Base-by-base conservation (phyloP, 2,797 vertebrate genomes). In the Myotis planiceps region DNA sequence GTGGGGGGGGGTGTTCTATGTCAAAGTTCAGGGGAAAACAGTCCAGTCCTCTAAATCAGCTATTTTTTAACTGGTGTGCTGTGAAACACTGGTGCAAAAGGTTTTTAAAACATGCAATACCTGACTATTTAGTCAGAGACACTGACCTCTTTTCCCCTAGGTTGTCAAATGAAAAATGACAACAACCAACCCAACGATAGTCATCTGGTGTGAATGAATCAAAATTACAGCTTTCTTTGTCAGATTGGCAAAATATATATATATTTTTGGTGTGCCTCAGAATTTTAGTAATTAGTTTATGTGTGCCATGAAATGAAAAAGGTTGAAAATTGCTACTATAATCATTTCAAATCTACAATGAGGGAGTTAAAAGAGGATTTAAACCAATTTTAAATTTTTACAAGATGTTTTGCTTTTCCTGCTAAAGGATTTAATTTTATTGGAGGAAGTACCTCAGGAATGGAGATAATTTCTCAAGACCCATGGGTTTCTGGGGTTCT, bases 351-450 rank as follows among this genome's bases (percentile, higher is more conserved):
- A 32, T 84, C 45, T 86, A 16, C 19, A 83, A 32, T 18, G n/a
- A 13, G 45, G 32, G 25, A 13, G 66, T 86, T 82, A 37, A 51
- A 94, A 81, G n/a, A 49, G 25, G 60, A 18, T 65, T 65, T 90
- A 68, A 79, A 83, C 27, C 60, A 85, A 79, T 85, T 92, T 87
- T 65, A 81, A 55, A 49, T 37, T 85, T 94, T 85, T 84, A 68
- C 75, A 91, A 69, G 37, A 53, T 88, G 55, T 78, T 84, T 82
- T 96, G 51, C 84, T 87, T 66, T 58, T 55, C 34, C 84, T 92
- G 72, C 32, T 85, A 55, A 86, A 92, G 87, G 90, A 60, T 94
- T 97, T 90, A 78, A 53, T 92, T 96, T 95, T 94, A 90, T 78
- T 82, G 79, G 23, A 92, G 72, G 25, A 94, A 95, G 29, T 74